Conservation (phyloP, 2,113 vertebrate species). For the Phocoena phocoena region DNA sequence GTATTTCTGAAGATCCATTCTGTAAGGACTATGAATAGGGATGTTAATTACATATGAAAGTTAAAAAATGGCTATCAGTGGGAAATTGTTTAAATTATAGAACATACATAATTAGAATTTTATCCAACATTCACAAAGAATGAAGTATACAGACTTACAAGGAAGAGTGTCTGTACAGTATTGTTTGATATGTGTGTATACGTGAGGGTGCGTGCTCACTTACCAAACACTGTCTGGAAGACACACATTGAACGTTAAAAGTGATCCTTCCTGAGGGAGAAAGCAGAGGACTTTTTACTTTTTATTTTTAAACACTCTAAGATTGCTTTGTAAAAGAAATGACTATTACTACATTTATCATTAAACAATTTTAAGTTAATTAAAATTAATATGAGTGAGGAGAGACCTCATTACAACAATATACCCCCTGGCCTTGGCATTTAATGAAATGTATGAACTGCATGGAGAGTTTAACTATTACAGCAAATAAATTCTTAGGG, state of each 20-base stretch:
- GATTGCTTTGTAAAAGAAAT: neutral
- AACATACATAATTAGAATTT: neutral
- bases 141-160: neutral
- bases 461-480: neutral
- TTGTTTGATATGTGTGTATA: neutral
- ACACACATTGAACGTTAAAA: neutral
- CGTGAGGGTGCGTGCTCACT: neutral
- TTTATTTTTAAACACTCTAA: conserved; percentile 4
- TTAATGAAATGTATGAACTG: neutral
- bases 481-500: conserved; percentile 21
- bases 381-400: conserved; percentile 33
- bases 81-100: neutral
- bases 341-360: conserved; percentile 10
- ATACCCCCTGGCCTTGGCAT: neutral
- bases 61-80: neutral
- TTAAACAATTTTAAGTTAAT: conserved; percentile 5
- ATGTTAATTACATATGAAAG: conserved; percentile 21
- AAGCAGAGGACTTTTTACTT: neutral
- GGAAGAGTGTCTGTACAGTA: neutral
- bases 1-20: neutral
- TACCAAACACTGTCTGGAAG: neutral
- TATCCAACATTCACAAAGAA: neutral
- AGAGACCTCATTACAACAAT: neutral
- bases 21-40: neutral
- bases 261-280: neutral